Evolutionary conservation across 2,888 invertebrate genomes (phyloP).

Genomic region (Dynastes hyllus): DNA sequence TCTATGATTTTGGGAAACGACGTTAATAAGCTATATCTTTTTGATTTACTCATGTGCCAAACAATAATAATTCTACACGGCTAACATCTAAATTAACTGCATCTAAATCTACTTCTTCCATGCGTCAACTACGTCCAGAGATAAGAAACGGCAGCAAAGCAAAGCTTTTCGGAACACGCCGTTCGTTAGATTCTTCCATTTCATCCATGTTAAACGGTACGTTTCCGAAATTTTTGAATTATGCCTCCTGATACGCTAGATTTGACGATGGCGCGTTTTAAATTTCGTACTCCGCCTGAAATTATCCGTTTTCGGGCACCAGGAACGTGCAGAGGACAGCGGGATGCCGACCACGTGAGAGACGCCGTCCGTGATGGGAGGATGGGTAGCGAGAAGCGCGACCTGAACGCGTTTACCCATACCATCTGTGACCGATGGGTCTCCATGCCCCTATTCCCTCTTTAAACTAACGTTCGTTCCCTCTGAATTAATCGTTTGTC

Average conservation of each 20-base stretch:
- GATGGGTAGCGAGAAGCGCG: constrained; percentile 12
- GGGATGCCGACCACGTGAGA: constrained; percentile 3
- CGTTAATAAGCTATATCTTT: too few relatives aligned
- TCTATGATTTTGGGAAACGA: too few relatives aligned
- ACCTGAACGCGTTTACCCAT: not conserved
- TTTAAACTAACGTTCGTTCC: constrained; percentile 36
- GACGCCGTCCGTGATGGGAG: constrained; percentile 1
- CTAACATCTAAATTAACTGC: not conserved
- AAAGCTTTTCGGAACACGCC: not conserved
- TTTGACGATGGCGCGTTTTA: constrained; percentile 58
- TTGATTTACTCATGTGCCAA: too few relatives aligned
- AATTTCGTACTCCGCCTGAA: constrained; percentile 50
- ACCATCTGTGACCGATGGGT: not conserved
- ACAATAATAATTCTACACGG: not conserved
- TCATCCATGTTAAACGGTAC: constrained; percentile 58
- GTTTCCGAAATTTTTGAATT: constrained; percentile 60
- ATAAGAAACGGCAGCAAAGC: not conserved
- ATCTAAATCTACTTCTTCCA: not conserved
- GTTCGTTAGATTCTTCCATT: not conserved
- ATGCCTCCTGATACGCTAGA: constrained; percentile 59
- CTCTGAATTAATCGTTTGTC: constrained; percentile 58
- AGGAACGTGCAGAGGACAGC: not conserved
- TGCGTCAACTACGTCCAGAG: not conserved
- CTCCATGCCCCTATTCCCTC: constrained; percentile 1
- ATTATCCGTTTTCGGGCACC: constrained; percentile 42